Evolutionary conservation across 1,140 invertebrate species (phyloP), one percentile per base, ranked within the genome.

Genomic region (Drosophila neocordata): DNA sequence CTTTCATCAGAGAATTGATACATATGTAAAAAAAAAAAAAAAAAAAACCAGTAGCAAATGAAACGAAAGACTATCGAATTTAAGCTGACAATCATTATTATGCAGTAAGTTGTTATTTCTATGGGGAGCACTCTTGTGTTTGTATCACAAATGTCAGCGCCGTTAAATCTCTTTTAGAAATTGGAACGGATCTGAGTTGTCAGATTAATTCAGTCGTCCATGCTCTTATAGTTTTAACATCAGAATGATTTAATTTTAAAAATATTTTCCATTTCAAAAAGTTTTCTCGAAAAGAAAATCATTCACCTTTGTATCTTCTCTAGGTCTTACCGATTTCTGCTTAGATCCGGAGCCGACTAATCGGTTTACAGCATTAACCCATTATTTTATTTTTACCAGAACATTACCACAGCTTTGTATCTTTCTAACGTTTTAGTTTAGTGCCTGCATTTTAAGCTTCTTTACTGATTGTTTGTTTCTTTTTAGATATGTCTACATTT

Each of bases 151-250:
- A 87, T 82, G 78, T 87, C 70, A 82, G 83, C 78, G 89, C 77
- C 83, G 78, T 82, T 82, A 73, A 73, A 81, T 81, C 73, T 69
- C 59, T 80, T 82, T 90, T 90, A 73, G 89, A 90, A 90, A 90
- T 90, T 90, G 89, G 88, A 90, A 89, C 89, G 89, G 78, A 90
- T 82, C 69, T 73, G 51, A 77, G 69, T 65, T 88, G 84, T 85
- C 81, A 80, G 81, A 71, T 89, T 78, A 84, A 67, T 67, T 79
- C 80, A 64, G 66, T 78, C 44, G 70, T 63, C 62, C 59, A 76
- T 77, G 77, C 63, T 72, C 77, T 76, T 70, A 81, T 66, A 87
- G 78, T 82, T 82, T 88, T 56, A 69, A 34, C 76, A 75, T 63
- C 72, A 37, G 59, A 88, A 82, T 87, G 79, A 88, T 88, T 87